Evolutionary conservation across 2,113 vertebrate genomes (phyloP).

Genomic region (Otolemur garnettii): DNA sequence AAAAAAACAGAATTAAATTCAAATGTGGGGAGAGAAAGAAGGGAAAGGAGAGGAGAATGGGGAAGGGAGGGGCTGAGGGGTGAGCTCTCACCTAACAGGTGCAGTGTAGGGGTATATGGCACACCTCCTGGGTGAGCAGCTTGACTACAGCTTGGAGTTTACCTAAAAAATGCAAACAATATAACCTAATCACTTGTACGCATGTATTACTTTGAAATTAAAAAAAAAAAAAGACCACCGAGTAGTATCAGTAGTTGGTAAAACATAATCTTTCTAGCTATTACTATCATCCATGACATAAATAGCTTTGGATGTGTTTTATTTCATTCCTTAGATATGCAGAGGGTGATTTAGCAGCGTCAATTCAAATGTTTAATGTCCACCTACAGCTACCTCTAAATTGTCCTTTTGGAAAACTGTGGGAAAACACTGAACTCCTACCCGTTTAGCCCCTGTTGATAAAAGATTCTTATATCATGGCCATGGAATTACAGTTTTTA

Average conservation of each 20-base stretch:
- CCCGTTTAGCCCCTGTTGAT: not conserved
- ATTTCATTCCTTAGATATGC: slow-evolving; percentile 29
- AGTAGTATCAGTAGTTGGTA: not conserved
- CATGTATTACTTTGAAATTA: too few species aligned
- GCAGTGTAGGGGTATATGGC: too few species aligned
- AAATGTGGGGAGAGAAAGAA: too few species aligned
- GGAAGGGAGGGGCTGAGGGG: too few species aligned
- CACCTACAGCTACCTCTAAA: not conserved
- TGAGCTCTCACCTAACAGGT: too few species aligned
- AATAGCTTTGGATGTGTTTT: slow-evolving; percentile 29
- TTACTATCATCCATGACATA: not conserved
- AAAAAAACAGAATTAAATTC: too few species aligned
- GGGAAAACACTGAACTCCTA: slow-evolving; percentile 8
- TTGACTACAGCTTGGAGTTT: too few species aligned
- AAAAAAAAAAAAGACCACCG: not conserved
- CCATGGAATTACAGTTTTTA: not conserved
- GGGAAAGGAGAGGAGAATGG: too few species aligned
- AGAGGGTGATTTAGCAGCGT: slow-evolving; percentile 16
- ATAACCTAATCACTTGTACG: too few species aligned
- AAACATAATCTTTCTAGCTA: slow-evolving; percentile 10
- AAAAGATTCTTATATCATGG: slow-evolving; percentile 21
- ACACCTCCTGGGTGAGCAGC: too few species aligned
- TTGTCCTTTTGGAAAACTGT: slow-evolving; percentile 43
- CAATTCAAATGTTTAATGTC: slow-evolving; percentile 34
- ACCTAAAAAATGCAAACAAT: too few species aligned